Evolutionary conservation across 2,888 invertebrate species (phyloP).

Genomic region (Drosophila robusta): DNA sequence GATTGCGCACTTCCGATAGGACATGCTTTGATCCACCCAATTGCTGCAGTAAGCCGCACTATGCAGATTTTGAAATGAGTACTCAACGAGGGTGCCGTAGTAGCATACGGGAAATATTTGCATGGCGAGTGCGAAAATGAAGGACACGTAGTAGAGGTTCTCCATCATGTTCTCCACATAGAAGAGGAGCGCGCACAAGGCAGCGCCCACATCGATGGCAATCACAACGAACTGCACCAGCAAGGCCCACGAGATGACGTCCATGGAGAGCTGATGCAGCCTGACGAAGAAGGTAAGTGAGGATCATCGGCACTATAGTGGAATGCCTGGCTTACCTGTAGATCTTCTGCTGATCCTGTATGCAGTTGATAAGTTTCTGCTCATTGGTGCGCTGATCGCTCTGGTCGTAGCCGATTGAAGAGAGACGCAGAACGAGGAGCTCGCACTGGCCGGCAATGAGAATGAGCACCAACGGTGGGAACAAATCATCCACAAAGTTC

Average conservation of each 20-base stretch:
- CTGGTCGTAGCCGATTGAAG: constrained; percentile 47
- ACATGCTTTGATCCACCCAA: constrained; percentile 55
- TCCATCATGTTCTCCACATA: constrained; percentile 40
- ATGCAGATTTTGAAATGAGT: constrained; percentile 39
- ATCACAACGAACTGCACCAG: constrained; percentile 60
- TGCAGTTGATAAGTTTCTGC: constrained; percentile 48
- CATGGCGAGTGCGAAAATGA: constrained; percentile 30
- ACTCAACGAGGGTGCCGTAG: constrained; percentile 45
- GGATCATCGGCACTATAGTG: too few relatives aligned
- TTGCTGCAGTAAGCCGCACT: constrained; percentile 60
- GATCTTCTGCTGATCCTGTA: constrained; percentile 58
- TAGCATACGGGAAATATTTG: constrained; percentile 62
- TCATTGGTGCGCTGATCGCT: constrained; percentile 38
- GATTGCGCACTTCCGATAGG: constrained; percentile 33
- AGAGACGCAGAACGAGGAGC: constrained; percentile 48
- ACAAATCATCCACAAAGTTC: constrained; percentile 51
- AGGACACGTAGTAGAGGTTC: constrained; percentile 23
- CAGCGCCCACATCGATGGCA: constrained; percentile 44
- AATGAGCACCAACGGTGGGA: constrained; percentile 48
- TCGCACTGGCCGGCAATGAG: constrained; percentile 48
- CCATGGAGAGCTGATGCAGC: constrained; percentile 31
- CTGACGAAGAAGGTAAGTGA: constrained; percentile 13
- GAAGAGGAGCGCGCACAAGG: constrained; percentile 45
- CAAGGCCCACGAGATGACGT: constrained; percentile 56
- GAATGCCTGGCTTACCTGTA: constrained; percentile 42